Conservation (phyloP, 2,797 vertebrate species). For the Macrochelys suwanniensis region DNA sequence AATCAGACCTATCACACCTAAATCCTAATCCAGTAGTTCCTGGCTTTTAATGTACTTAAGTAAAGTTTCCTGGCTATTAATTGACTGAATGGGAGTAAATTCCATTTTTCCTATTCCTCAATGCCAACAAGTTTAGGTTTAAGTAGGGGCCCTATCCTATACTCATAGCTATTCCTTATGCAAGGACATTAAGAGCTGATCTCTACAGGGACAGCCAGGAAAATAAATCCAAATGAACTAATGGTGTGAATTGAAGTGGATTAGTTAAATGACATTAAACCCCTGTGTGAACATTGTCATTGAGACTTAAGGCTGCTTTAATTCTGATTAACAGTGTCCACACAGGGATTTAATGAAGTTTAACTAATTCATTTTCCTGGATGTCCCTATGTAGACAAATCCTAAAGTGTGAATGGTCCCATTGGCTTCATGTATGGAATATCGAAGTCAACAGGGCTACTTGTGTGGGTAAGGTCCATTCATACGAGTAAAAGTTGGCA, state of each 20-base stretch:
- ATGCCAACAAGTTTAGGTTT: fast-evolving
- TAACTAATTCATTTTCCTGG: neutral
- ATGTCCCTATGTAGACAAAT: neutral
- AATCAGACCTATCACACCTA: neutral
- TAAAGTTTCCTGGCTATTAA: fast-evolving
- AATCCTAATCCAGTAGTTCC: fast-evolving
- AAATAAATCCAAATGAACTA: neutral
- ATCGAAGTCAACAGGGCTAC: neutral
- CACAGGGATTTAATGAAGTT: neutral
- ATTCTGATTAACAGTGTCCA: neutral
- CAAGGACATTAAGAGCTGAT: neutral
- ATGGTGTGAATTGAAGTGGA: neutral
- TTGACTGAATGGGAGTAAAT: fast-evolving
- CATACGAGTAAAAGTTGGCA: neutral
- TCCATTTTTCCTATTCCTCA: fast-evolving
- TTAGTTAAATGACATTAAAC: neutral
- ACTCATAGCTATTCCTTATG: neutral
- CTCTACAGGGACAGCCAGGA: neutral
- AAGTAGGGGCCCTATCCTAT: fast-evolving
- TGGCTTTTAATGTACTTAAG: fast-evolving
- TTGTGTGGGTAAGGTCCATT: neutral
- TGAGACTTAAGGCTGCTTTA: neutral
- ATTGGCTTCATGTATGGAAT: neutral
- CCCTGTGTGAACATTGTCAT: neutral
- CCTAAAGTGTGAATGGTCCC: no score